Evolutionary conservation across 1,140 invertebrate species (phyloP).

Genomic region (Bombus affinis): DNA sequence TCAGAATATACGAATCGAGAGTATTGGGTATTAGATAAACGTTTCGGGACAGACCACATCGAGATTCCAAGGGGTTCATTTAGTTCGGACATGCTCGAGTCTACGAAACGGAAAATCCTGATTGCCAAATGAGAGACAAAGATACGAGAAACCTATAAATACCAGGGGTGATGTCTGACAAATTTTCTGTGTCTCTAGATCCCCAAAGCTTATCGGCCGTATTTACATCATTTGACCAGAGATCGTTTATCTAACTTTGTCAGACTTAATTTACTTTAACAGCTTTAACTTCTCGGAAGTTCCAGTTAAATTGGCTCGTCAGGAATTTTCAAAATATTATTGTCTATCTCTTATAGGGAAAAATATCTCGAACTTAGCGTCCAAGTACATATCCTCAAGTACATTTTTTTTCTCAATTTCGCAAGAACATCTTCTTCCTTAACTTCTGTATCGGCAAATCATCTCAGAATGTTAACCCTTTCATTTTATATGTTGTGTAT

Average conservation of each 20-base stretch:
- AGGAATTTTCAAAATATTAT: background rate
- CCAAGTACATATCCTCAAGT: too few relatives aligned
- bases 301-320: background rate
- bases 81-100: slow-evolving; percentile 53
- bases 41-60: slow-evolving; percentile 60
- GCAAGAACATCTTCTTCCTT: too few relatives aligned
- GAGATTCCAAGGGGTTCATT: slow-evolving; percentile 63
- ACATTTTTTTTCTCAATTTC: too few relatives aligned
- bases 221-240: background rate
- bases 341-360: background rate
- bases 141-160: slow-evolving; percentile 9
- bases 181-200: background rate
- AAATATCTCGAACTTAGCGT: too few relatives aligned
- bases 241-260: background rate
- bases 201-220: background rate
- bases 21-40: slow-evolving; percentile 67
- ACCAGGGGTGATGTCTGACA: background rate
- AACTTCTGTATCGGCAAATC: too few relatives aligned
- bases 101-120: slow-evolving; percentile 16
- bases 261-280: background rate
- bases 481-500: too few relatives aligned
- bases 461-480: too few relatives aligned
- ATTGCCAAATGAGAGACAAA: background rate
- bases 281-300: background rate
- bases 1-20: slow-evolving; percentile 50